These are phyloP conservation scores for Anguilla megastoma DNA, from an alignment of 2,797 vertebrate genomes.

Conservation along the genomic window DNA sequence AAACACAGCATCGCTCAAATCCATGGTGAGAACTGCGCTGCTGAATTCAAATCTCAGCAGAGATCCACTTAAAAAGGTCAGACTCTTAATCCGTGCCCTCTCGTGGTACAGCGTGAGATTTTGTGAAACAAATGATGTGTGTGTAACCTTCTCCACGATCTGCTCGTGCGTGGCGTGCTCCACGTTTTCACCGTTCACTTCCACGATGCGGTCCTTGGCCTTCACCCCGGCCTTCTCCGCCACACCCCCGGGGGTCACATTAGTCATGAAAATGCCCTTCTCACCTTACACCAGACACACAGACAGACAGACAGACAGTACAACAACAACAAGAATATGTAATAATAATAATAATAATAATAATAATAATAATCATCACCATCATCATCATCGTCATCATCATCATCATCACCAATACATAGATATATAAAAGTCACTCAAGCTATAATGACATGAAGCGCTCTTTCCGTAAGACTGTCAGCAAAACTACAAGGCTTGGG, in stretches of 20 bases:
- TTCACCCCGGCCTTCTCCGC: constrained; percentile 83
- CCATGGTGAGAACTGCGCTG: neutral
- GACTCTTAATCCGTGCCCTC: neutral
- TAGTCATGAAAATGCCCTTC: constrained; percentile 77
- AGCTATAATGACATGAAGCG: neutral
- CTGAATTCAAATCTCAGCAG: neutral
- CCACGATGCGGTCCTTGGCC: constrained; percentile 78
- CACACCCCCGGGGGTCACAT: constrained; percentile 69
- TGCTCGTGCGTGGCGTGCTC: constrained; percentile 77
- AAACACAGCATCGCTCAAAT: neutral
- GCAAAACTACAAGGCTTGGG: neutral
- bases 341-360: neutral
- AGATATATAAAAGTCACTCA: neutral
- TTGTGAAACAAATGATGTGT: neutral
- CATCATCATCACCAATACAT: neutral
- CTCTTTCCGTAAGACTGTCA: neutral
- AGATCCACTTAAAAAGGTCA: neutral
- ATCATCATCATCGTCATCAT: neutral
- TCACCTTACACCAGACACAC: constrained; percentile 62
- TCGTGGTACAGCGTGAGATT: neutral
- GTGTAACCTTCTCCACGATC: constrained; percentile 76
- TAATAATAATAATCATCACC: neutral
- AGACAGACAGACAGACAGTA: neutral
- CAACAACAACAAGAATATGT: neutral
- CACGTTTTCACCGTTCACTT: constrained; percentile 85